Conservation (phyloP, 2,113 vertebrate species). For the Tor tambroides region DNA sequence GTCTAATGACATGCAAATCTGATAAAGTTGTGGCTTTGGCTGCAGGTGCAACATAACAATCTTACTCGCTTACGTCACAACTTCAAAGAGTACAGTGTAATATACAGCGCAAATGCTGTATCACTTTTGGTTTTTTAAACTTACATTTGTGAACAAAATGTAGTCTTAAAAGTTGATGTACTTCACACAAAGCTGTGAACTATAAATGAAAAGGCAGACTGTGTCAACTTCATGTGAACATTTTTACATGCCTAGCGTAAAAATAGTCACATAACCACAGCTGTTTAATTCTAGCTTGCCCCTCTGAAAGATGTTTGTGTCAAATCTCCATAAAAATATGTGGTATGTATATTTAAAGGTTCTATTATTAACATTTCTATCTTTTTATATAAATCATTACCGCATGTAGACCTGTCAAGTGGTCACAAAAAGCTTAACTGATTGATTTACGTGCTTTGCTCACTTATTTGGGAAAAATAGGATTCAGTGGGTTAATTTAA, state of each 20-base stretch:
- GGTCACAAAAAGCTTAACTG: too few species aligned
- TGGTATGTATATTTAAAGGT: too few species aligned
- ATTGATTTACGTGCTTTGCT: too few species aligned
- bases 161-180: too few species aligned
- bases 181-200: too few species aligned
- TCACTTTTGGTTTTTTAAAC: not conserved
- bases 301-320: not conserved
- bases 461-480: too few species aligned
- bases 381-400: too few species aligned
- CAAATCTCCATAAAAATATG: not conserved
- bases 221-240: too few species aligned
- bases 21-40: not conserved
- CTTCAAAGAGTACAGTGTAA: not conserved
- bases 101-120: not conserved
- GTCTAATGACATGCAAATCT: conserved; percentile 37
- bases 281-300: not conserved
- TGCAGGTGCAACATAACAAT: conserved; percentile 28
- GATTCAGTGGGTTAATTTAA: not conserved
- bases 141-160: too few species aligned
- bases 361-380: too few species aligned
- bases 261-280: not conserved
- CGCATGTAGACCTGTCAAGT: too few species aligned
- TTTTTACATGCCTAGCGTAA: not conserved
- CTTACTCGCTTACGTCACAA: not conserved
- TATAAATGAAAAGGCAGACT: too few species aligned